phyloP scores from a whole-genome alignment of 2,888 invertebrate species.

The Drosophila barbarae region DNA sequence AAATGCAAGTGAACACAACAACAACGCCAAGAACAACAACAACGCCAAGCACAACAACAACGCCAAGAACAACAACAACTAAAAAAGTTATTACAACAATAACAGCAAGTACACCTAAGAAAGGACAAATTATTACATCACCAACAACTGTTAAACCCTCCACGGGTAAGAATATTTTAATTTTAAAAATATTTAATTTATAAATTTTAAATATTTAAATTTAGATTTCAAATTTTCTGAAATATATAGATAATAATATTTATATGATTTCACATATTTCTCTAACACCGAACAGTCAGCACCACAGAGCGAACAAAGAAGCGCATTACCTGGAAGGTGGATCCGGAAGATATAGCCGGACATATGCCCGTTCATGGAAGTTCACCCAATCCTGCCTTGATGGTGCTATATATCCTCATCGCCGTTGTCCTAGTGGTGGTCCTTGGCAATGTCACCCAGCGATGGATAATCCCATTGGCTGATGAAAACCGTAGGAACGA shows the following conservation, averaged over 20 bases:
- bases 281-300: not conserved
- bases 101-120: conserved; percentile 15
- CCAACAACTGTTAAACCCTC: not conserved
- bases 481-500: conserved; percentile 14
- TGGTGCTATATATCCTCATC: conserved; percentile 43
- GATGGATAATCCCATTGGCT: conserved; percentile 33
- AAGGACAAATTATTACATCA: not conserved
- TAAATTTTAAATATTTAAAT: no score
- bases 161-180: conserved; percentile 10
- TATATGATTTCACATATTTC: no score
- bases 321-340: conserved; percentile 44
- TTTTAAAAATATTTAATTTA: no score
- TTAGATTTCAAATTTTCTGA: no score
- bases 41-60: not conserved
- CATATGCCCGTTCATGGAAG: conserved; percentile 9
- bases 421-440: conserved; percentile 37
- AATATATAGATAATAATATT: not conserved
- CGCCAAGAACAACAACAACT: not conserved
- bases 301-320: not conserved
- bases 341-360: conserved; percentile 38
- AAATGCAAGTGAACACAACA: not conserved
- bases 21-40: conserved; percentile 10
- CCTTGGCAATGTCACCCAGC: conserved; percentile 37
- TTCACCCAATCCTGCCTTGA: conserved; percentile 24
- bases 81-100: conserved; percentile 3